A percentile compares a stretch with the other conserved stretches of the same genome.
Conservation (phyloP, 2,113 vertebrate genomes). For the Nothobranchius kuhntae region DNA sequence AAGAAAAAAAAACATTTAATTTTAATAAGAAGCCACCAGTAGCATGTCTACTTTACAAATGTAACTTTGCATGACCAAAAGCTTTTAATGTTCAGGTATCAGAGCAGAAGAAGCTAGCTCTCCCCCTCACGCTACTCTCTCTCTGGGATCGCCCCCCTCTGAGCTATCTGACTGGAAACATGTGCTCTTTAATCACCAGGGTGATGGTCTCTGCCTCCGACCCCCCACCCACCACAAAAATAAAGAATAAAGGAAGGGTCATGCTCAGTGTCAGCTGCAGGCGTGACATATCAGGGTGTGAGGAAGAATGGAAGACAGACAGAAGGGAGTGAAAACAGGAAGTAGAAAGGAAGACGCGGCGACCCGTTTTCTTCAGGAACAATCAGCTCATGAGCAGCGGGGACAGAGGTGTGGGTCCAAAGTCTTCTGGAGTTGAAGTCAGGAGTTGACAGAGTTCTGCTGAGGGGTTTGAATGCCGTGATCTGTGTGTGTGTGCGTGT, state of each 20-base stretch:
- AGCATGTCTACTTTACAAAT: conserved; percentile 12
- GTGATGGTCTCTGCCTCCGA: conserved; percentile 68
- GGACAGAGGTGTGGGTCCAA: conserved; percentile 24
- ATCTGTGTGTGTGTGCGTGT: neutral
- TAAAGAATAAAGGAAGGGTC: conserved; percentile 79
- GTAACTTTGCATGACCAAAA: conserved; percentile 20
- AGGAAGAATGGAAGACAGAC: conserved; percentile 7
- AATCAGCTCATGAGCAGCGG: conserved; percentile 22
- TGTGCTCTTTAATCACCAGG: conserved; percentile 76
- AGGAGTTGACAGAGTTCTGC: conserved; percentile 17
- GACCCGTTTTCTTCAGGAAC: conserved; percentile 18
- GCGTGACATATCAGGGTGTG: conserved; percentile 49
- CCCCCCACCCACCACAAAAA: conserved; percentile 12
- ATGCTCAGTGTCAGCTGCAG: conserved; percentile 73
- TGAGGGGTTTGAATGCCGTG: conserved; percentile 10
- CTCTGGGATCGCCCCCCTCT: conserved; percentile 51
- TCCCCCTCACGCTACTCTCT: conserved; percentile 18
- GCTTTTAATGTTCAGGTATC: conserved; percentile 45
- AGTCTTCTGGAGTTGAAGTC: conserved; percentile 32
- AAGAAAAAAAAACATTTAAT: conserved; percentile 1
- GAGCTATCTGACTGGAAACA: conserved; percentile 75
- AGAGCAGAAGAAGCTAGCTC: conserved; percentile 44
- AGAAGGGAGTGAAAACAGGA: conserved; percentile 16
- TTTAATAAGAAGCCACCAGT: conserved; percentile 3
- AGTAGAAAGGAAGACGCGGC: conserved; percentile 21